Evolutionary conservation across 2,113 vertebrate species (phyloP).

Genomic region (Aramus guarauna): DNA sequence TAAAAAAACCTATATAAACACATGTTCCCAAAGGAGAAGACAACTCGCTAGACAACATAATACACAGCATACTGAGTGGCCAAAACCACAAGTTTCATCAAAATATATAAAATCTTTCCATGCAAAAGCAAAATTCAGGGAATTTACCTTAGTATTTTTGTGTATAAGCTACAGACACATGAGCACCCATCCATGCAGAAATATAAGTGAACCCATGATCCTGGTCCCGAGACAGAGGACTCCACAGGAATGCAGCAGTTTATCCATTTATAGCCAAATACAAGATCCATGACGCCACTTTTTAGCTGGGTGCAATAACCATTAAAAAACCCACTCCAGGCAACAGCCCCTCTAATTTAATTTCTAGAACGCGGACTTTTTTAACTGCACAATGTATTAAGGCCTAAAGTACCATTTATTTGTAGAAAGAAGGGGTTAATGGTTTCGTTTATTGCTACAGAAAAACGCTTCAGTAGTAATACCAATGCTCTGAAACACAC

Average conservation of each 20-base stretch:
- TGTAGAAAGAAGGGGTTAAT: not conserved
- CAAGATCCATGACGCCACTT: not conserved
- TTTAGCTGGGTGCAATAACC: not conserved
- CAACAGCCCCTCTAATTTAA: not conserved
- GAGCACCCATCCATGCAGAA: not conserved
- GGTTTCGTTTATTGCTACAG: not conserved
- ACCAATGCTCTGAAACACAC: not conserved
- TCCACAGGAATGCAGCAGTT: not conserved
- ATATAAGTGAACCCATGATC: fast-evolving
- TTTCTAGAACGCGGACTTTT: not conserved
- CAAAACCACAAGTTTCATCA: not conserved
- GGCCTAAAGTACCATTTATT: fast-evolving
- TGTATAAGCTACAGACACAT: not conserved
- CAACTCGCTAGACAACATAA: not conserved
- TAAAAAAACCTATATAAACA: not conserved
- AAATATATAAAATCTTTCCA: not conserved
- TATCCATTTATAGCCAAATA: not conserved
- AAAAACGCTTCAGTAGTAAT: not conserved
- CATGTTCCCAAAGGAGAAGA: not conserved
- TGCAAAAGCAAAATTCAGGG: not conserved
- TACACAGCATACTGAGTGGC: not conserved
- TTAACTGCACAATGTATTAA: not conserved
- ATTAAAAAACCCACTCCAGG: not conserved
- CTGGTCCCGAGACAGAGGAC: not conserved
- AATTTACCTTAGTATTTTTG: not conserved